Percentiles rank a stretch among this genome's conserved stretches.
Conservation (phyloP, 2,888 invertebrate species). For the Watsonalla binaria region DNA sequence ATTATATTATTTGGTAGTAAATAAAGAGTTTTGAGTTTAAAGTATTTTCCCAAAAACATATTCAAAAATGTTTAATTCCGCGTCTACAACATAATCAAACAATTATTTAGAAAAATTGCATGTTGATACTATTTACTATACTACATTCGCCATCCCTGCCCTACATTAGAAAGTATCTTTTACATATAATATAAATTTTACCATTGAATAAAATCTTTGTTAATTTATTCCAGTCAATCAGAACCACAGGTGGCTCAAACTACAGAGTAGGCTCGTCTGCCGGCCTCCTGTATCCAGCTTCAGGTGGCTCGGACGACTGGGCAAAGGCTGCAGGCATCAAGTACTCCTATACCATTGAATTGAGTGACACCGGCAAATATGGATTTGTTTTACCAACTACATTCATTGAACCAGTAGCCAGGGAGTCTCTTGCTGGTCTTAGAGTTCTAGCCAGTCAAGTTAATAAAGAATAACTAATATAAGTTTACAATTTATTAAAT, state of each 20-base stretch:
- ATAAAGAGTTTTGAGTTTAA: no score
- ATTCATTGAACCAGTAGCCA: slow-evolving; percentile 86
- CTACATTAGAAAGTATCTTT: no score
- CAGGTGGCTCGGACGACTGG: slow-evolving; percentile 94
- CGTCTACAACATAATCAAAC: no score
- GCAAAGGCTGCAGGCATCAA: slow-evolving; percentile 91
- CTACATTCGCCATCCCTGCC: no score
- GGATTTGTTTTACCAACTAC: slow-evolving; percentile 92
- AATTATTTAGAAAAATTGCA: no score
- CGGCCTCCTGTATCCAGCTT: slow-evolving; percentile 86
- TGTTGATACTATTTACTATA: no score
- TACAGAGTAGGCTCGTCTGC: slow-evolving; percentile 89
- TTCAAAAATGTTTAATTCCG: no score
- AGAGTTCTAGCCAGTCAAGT: slow-evolving; percentile 74
- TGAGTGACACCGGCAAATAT: slow-evolving; percentile 89
- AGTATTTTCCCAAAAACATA: no score
- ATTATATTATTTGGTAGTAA: no score
- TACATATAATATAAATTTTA: no score
- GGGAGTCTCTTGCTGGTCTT: slow-evolving; percentile 86
- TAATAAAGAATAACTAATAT: slow-evolving; percentile 20
- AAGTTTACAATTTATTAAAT: slow-evolving; percentile 12
- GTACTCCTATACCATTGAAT: slow-evolving; percentile 93
- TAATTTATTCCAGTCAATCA: slow-evolving; percentile 75
- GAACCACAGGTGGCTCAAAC: slow-evolving; percentile 75
- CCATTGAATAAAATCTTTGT: no score